These are phyloP conservation scores for Margaritifera margaritifera DNA, from an alignment of 2,888 invertebrate species.

Conservation along the genomic window DNA sequence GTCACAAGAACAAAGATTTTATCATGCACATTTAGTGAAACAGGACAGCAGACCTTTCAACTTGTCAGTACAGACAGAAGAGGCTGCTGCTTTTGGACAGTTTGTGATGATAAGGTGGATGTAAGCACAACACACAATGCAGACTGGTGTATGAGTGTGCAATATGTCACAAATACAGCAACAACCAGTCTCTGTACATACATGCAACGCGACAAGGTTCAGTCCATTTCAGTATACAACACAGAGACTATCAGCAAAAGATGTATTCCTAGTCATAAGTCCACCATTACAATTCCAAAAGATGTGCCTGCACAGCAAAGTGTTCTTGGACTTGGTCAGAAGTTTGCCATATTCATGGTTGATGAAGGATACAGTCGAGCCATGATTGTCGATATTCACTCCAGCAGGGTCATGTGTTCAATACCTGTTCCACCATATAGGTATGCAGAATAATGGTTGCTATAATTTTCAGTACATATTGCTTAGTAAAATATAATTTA, in stretches of 20 bases:
- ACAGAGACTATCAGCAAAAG: conserved; percentile 27
- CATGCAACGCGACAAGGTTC: conserved; percentile 25
- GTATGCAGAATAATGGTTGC: conserved; percentile 5
- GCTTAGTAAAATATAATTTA: too few species aligned
- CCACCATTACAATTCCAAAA: conserved; percentile 22
- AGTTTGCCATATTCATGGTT: conserved; percentile 37
- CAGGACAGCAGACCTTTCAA: conserved; percentile 19
- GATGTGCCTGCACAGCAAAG: conserved; percentile 36
- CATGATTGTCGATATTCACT: conserved; percentile 29
- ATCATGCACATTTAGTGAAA: conserved; percentile 9
- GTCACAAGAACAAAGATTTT: conserved; percentile 29
- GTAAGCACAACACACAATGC: conserved; percentile 30
- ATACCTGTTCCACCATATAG: conserved; percentile 35
- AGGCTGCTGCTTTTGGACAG: conserved; percentile 43
- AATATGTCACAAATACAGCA: conserved; percentile 11
- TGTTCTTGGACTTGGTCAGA: conserved; percentile 33
- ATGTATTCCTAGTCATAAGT: conserved; percentile 30
- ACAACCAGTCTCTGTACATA: conserved; percentile 28
- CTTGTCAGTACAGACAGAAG: conserved; percentile 39
- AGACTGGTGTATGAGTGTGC: conserved; percentile 40
- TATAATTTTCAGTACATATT: too few species aligned
- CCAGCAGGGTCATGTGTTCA: conserved; percentile 26
- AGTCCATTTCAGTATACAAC: conserved; percentile 25
- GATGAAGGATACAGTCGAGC: conserved; percentile 34
- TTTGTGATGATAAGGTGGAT: conserved; percentile 26